Evolutionary conservation across 2,888 invertebrate genomes (phyloP), one percentile per base, ranked within the genome.

Genomic region (Agonopterix alstromeriana): DNA sequence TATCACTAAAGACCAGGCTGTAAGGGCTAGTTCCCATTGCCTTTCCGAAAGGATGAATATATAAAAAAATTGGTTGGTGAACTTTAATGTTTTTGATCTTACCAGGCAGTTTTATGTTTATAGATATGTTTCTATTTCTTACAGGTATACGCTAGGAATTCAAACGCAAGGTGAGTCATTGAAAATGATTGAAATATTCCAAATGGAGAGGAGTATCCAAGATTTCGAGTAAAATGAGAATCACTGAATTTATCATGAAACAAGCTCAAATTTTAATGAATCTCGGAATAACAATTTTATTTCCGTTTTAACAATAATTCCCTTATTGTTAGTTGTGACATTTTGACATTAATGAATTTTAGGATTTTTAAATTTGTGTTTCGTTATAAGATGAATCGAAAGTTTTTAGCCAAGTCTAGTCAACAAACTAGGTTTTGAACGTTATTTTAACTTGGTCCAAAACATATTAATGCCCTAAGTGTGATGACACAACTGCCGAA

Each of bases 211-310:
- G n/a, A 8, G 38, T 38, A n/a, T n/a, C 38, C 3, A 38, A 27
- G 27, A 27, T 27, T 27, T 27, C 5, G 27, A 27, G 27, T 27
- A 27, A 1, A 7, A 27, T 27, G 27, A 7, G 27, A 27, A 27
- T 27, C 38, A 38, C 9, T 38, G 38, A 9, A 38, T 38, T 38
- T 38, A 38, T 38, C 38, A 38, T 42, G 11, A 42, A 11, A 42
- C 12, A 42, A 62, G 80, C 80, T 82, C 79, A 77, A 81, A 78
- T 73, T 61, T 68, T 73, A 67, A 53, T 49, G 61, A 67, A 67
- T 63, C 62, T 66, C 68, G 27, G 27, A 27, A 27, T 27, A 27
- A 54, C 50, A 55, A 42, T 55, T 46, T 53, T 48, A 27, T 27
- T 5, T 27, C 27, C 27, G 27, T 27, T 27, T 27, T 27, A 27